Evolutionary conservation across 1,140 invertebrate genomes (phyloP).

Genomic region (Nephila pilipes): DNA sequence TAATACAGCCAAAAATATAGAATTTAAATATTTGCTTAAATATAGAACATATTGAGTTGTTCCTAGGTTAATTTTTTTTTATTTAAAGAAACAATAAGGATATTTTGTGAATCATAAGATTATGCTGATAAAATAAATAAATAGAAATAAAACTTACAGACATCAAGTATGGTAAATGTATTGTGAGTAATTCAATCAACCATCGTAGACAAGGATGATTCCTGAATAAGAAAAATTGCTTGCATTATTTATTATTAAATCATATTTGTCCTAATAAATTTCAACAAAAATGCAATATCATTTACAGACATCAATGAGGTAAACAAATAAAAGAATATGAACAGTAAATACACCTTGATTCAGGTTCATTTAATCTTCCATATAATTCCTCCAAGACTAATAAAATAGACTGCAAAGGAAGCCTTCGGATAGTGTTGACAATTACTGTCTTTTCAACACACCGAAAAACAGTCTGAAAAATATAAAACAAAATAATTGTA

Average conservation of each 20-base stretch:
- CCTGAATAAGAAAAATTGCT: not conserved
- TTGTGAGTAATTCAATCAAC: slow-evolving; percentile 33
- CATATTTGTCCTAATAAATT: not conserved
- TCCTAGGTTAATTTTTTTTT: too few species aligned
- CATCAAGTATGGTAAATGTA: slow-evolving; percentile 63
- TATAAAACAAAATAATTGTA: not conserved
- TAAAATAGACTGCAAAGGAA: slow-evolving; percentile 46
- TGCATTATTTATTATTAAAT: not conserved
- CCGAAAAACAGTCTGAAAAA: slow-evolving; percentile 53
- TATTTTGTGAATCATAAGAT: too few species aligned
- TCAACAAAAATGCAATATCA: not conserved
- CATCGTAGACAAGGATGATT: slow-evolving; percentile 55
- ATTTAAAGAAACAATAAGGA: too few species aligned
- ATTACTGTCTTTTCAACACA: slow-evolving; percentile 49
- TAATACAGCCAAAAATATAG: too few species aligned
- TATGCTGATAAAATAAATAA: not conserved
- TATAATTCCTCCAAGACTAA: slow-evolving; percentile 32
- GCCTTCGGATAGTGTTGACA: slow-evolving; percentile 43
- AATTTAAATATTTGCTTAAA: too few species aligned
- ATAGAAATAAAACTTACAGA: slow-evolving; percentile 68
- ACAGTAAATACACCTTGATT: slow-evolving; percentile 6
- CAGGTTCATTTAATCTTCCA: slow-evolving; percentile 46
- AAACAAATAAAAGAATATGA: not conserved
- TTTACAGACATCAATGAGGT: not conserved
- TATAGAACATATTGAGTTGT: too few species aligned